These are phyloP conservation scores for Cirrhinus mrigala DNA, from an alignment of 2,797 vertebrate genomes.

Conservation along the genomic window DNA sequence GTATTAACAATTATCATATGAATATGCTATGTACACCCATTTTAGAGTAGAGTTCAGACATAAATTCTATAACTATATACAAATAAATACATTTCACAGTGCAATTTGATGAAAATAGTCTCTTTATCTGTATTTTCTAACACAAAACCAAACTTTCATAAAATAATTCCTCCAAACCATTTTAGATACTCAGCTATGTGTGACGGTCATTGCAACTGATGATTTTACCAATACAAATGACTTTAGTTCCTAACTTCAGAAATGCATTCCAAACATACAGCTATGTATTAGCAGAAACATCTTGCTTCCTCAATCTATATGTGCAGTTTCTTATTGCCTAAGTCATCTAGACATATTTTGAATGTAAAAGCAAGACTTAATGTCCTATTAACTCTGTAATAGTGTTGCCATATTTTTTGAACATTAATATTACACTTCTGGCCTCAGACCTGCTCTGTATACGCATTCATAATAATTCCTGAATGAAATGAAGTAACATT, in stretches of 20 bases:
- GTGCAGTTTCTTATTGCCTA: constrained; percentile 39
- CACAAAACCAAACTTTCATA: constrained; percentile 28
- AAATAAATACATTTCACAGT: constrained; percentile 65
- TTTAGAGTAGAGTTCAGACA: constrained; percentile 27
- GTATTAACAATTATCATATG: constrained; percentile 4
- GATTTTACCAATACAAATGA: constrained; percentile 24
- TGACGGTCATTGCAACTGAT: not conserved
- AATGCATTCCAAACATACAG: constrained; percentile 54
- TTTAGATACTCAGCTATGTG: not conserved
- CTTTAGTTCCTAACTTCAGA: constrained; percentile 57
- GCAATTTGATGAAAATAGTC: constrained; percentile 58
- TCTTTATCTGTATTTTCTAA: constrained; percentile 23
- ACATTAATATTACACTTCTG: constrained; percentile 31
- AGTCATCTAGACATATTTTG: constrained; percentile 23
- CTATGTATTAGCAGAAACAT: constrained; percentile 37
- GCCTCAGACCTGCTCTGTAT: constrained; percentile 9
- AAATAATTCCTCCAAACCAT: not conserved
- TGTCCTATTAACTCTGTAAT: not conserved
- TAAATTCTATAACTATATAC: constrained; percentile 43
- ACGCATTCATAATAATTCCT: constrained; percentile 38
- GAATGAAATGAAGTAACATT: constrained; percentile 37
- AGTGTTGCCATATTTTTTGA: not conserved
- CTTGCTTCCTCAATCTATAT: not conserved
- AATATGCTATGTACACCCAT: constrained; percentile 52
- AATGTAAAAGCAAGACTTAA: constrained; percentile 20